A percentile compares a stretch with the other conserved stretches of the same genome.
Evolutionary conservation across 1,140 invertebrate species (phyloP).

Genomic region (Portunus trituberculatus): DNA sequence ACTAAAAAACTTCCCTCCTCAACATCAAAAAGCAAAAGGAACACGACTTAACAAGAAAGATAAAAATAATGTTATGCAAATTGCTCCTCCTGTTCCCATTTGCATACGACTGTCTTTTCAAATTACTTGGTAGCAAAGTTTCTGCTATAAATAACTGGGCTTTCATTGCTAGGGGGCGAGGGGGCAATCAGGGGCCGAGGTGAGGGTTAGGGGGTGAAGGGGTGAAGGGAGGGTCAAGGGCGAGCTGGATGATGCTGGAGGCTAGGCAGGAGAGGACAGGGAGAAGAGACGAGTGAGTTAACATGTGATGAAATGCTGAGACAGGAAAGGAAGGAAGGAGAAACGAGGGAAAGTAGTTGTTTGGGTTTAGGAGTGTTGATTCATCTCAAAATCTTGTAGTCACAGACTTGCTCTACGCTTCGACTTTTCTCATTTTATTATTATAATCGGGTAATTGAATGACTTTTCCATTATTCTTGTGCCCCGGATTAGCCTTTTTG

Average conservation of each 20-base stretch:
- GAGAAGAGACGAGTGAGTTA: neutral
- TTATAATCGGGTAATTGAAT: no score
- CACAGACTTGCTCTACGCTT: no score
- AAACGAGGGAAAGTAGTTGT: neutral
- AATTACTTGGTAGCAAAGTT: neutral
- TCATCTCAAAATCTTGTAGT: no score
- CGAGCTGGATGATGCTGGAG: neutral
- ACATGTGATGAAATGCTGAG: neutral
- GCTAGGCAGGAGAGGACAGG: neutral
- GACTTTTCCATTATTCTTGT: no score
- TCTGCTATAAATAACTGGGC: constrained; percentile 2
- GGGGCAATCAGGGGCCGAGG: no score
- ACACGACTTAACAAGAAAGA: neutral
- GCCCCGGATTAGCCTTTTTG: no score
- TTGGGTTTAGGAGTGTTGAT: no score
- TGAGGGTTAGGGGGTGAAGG: no score
- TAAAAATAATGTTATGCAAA: constrained; percentile 24
- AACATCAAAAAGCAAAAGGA: neutral
- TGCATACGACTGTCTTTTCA: constrained; percentile 13
- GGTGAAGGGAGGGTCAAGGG: neutral
- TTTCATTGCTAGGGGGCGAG: neutral
- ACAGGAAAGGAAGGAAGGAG: neutral
- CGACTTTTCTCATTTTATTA: no score
- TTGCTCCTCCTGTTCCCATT: neutral
- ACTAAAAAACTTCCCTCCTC: neutral